Evolutionary conservation across 2,888 invertebrate species (phyloP).

Genomic region (Epirrita christyi): DNA sequence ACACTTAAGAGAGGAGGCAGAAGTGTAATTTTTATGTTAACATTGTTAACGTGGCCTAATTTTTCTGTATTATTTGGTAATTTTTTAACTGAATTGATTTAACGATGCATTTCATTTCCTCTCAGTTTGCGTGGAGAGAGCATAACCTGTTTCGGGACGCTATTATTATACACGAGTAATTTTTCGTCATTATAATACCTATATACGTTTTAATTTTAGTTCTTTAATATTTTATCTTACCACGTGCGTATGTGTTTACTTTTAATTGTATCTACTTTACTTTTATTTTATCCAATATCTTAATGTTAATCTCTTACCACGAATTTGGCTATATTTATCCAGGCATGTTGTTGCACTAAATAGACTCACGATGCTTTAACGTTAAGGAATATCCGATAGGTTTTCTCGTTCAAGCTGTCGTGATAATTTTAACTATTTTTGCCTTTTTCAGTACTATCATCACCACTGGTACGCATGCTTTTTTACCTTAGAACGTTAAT

Average conservation of each 20-base stretch:
- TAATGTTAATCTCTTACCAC: conserved; percentile 38
- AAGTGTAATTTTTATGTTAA: too few relatives aligned
- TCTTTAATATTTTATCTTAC: conserved; percentile 61
- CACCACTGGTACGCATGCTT: conserved; percentile 72
- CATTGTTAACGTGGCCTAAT: too few relatives aligned
- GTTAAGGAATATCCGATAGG: conserved; percentile 20
- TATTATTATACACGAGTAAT: conserved; percentile 94
- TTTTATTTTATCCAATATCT: conserved; percentile 37
- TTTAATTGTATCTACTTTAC: conserved; percentile 44
- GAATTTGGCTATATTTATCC: conserved; percentile 60
- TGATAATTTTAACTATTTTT: conserved; percentile 49
- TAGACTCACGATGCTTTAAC: conserved; percentile 57
- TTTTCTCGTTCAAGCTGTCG: conserved; percentile 34
- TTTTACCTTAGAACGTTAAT: conserved; percentile 23
- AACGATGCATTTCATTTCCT: conserved; percentile 73
- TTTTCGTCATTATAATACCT: conserved; percentile 83
- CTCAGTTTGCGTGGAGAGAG: conserved; percentile 97
- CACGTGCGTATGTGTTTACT: conserved; percentile 59
- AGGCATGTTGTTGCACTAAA: conserved; percentile 74
- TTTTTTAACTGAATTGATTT: conserved; percentile 43
- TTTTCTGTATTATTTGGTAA: background rate
- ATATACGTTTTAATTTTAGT: conserved; percentile 72
- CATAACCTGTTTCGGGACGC: conserved; percentile 98
- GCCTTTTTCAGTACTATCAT: conserved; percentile 54
- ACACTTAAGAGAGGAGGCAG: too few relatives aligned